Conservation (phyloP, 2,797 vertebrate species). For the Xenops minutus region DNA sequence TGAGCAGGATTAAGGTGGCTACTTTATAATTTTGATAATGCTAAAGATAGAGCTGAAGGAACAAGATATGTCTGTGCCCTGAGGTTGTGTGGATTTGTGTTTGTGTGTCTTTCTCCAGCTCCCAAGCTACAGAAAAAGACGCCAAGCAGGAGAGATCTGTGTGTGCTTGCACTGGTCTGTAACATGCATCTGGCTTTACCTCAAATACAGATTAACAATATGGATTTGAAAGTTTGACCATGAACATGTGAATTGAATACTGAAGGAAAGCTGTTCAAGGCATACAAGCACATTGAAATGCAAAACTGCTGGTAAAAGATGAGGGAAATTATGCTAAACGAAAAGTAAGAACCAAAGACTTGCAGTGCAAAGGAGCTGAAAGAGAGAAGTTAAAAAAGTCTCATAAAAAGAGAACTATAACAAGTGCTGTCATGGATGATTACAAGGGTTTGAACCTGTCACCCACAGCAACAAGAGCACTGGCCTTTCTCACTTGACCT, state of each 20-base stretch:
- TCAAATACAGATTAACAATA: background rate
- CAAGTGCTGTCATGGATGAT: constrained; percentile 19
- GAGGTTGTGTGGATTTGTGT: background rate
- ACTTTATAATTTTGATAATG: background rate
- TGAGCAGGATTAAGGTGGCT: background rate
- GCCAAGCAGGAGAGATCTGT: background rate
- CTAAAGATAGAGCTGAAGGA: background rate
- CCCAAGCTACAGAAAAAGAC: background rate
- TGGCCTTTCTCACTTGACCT: constrained; percentile 39
- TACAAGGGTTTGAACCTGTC: constrained; percentile 43
- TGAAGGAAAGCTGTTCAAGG: background rate
- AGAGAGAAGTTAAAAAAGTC: background rate
- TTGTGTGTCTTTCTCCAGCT: background rate
- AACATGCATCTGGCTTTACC: background rate
- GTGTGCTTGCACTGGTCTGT: background rate
- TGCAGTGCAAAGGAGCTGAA: background rate
- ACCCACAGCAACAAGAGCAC: constrained; percentile 31
- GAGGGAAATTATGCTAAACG: background rate
- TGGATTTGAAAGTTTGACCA: background rate
- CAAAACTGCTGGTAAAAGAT: background rate
- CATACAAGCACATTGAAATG: background rate
- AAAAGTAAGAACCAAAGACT: background rate
- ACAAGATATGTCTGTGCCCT: background rate
- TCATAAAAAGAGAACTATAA: background rate
- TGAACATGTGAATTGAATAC: background rate